Base-by-base conservation (phyloP, 2,888 invertebrate species). In the Rugalucina vietnamica region DNA sequence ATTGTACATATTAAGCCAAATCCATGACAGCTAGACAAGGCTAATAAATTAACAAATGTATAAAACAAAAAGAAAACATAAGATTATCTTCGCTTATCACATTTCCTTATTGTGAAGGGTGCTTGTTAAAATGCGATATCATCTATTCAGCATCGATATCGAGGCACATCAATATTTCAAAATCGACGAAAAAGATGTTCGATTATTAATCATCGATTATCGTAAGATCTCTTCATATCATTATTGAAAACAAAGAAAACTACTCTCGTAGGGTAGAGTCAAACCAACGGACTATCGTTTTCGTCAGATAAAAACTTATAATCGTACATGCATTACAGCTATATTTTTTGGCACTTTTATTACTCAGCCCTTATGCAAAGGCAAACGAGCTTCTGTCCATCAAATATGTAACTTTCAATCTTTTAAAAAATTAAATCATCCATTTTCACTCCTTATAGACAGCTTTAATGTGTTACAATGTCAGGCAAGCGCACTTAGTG, bases 131-230 rank as follows among this genome's bases (percentile, higher is more conserved):
- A 29, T 4, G 34, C 57, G 65, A 34, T 34, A 65, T 18, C 34
- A 34, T 34, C 21, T 32, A 34, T 34, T 27, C 24, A 57, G 12
- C n/a, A 57, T 3, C 34, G 65, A 65, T 65, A 65, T 65, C 65
- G 4, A 34, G 14, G 4, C 1, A 34, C 65, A 65, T 65, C 34
- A 34, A 65, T 34, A 65, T 32, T 34, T 34, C 1, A 34, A 21
- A 14, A 12, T 2, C 21, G 65, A 65, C 34, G 65, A 65, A 34
- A 65, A 65, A 65, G 65, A 65, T 65, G 65, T 65, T 65, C 5
- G 34, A 65, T 29, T 65, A 65, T 65, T 65, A 65, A 65, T 65
- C 65, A 65, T 29, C 21, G 8, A 65, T 65, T 65, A 65, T 65
- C 65, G 34, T 18, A 65, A 32, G 18, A 14, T 34, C 10, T 14